These are phyloP conservation scores for Drosophila bocqueti DNA, from an alignment of 1,140 invertebrate genomes.

Conservation along the genomic window DNA sequence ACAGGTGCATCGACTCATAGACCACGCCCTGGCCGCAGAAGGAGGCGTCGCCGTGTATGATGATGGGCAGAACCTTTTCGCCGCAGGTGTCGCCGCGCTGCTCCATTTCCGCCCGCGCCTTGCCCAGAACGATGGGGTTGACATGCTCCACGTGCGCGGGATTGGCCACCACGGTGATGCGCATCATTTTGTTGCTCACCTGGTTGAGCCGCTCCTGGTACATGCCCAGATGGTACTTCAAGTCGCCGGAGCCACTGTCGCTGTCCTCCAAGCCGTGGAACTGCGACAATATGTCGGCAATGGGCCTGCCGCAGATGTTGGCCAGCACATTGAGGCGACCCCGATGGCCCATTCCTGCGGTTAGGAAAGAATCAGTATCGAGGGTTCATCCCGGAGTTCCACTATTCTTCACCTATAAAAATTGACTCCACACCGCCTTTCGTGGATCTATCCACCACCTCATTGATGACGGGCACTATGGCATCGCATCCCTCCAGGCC, in stretches of 20 bases:
- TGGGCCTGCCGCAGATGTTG: not conserved
- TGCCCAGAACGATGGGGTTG: not conserved
- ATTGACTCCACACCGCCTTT: not conserved
- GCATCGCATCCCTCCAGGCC: not conserved
- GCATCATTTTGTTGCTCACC: not conserved
- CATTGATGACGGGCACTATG: not conserved
- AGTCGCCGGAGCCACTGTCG: not conserved
- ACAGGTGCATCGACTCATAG: not conserved
- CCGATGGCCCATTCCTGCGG: not conserved
- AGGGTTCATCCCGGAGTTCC: not conserved
- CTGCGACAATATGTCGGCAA: not conserved
- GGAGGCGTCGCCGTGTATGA: not conserved
- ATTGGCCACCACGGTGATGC: not conserved
- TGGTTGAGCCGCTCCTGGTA: not conserved
- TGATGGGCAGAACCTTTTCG: not conserved
- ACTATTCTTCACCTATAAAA: not conserved
- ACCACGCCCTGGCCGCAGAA: slow-evolving; percentile 2
- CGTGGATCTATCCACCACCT: not conserved
- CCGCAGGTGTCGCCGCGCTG: not conserved
- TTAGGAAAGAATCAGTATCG: not conserved
- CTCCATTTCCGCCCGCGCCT: not conserved
- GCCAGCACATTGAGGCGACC: not conserved
- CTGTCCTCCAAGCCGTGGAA: not conserved
- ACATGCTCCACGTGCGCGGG: not conserved
- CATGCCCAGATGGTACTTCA: not conserved